Evolutionary conservation across 2,113 vertebrate species (phyloP).

Genomic region (Dasypus novemcinctus): DNA sequence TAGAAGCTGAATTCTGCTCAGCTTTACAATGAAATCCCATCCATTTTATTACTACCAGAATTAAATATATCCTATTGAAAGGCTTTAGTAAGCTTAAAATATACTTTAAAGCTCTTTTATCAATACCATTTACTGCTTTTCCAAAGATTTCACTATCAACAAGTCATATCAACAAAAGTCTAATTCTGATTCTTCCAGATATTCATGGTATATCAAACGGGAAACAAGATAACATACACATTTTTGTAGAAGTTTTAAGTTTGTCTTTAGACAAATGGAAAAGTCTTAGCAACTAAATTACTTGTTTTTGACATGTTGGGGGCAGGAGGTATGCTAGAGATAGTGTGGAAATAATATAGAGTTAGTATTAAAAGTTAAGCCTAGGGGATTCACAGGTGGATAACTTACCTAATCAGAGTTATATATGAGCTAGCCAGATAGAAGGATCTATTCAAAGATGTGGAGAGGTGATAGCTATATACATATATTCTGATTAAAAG

Average conservation of each 20-base stretch:
- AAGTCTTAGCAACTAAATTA: conserved; percentile 59
- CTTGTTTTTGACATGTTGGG: conserved; percentile 29
- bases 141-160: conserved; percentile 59
- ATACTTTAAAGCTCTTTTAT: conserved; percentile 45
- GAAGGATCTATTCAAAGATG: conserved; percentile 21
- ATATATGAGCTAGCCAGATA: not conserved
- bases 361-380: conserved; percentile 60
- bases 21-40: conserved; percentile 75
- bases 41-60: conserved; percentile 67
- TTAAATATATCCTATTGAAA: conserved; percentile 62
- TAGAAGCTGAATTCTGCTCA: conserved; percentile 66
- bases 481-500: not conserved
- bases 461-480: not conserved
- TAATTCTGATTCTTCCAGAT: conserved; percentile 57
- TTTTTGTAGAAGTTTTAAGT: conserved; percentile 44
- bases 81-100: conserved; percentile 68
- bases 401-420: conserved; percentile 63
- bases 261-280: conserved; percentile 65
- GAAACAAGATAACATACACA: conserved; percentile 57
- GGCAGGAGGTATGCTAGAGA: not conserved
- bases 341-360: not conserved
- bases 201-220: conserved; percentile 39
- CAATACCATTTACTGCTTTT: conserved; percentile 1
- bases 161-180: conserved; percentile 40
- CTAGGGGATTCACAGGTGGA: not conserved